A percentile compares a stretch with the other conserved stretches of the same genome.
These are phyloP conservation scores for Balaenoptera acutorostrata DNA, from an alignment of 2,113 vertebrate species.

Conservation along the genomic window DNA sequence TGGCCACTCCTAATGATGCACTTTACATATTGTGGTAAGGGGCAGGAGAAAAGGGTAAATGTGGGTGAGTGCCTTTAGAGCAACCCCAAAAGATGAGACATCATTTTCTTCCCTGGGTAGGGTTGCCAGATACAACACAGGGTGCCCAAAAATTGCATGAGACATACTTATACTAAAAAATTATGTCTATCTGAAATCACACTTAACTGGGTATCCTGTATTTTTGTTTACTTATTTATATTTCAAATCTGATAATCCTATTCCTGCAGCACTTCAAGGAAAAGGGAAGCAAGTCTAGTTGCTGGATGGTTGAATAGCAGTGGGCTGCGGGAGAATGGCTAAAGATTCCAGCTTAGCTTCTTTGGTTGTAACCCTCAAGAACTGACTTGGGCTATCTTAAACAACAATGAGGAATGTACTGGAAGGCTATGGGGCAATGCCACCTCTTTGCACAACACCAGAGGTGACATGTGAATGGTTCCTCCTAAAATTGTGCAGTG, in stretches of 20 bases:
- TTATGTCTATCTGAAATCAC: neutral
- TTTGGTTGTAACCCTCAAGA: neutral
- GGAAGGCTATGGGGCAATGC: neutral
- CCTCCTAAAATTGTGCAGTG: accelerated
- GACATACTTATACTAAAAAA: neutral
- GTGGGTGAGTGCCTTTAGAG: neutral
- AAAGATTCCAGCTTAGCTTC: neutral
- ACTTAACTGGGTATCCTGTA: neutral
- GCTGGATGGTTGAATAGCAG: neutral
- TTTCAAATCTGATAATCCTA: neutral
- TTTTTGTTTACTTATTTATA: neutral
- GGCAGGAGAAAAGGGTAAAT: neutral
- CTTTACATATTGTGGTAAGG: neutral
- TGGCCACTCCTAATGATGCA: neutral
- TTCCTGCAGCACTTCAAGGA: neutral
- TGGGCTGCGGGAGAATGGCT: neutral
- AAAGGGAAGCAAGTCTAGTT: neutral
- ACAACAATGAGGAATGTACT: neutral
- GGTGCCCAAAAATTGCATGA: neutral
- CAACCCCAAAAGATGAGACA: neutral
- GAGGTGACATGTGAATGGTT: no score
- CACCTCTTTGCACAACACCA: neutral
- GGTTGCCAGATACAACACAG: neutral
- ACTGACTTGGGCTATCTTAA: neutral
- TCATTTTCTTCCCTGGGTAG: neutral